Base-by-base conservation (phyloP, 1,140 invertebrate genomes). In the Tetragonula clypearis region DNA sequence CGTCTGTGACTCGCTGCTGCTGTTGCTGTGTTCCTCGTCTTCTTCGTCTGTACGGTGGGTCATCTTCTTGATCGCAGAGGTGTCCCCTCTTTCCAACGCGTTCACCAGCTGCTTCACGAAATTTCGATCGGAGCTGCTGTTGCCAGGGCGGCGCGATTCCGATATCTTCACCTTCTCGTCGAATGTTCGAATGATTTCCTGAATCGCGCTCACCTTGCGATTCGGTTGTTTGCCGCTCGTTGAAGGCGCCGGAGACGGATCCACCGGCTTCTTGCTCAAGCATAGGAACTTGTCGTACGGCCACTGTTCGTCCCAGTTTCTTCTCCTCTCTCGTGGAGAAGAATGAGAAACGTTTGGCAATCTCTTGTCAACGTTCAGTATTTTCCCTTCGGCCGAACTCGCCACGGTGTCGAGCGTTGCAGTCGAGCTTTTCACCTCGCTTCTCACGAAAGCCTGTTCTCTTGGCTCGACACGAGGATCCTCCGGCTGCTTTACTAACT, bases 101-200 rank as follows among this genome's bases (percentile, higher is more conserved):
- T 26, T 23, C 14, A 91, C 90, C 35, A 90, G 21, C 9, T 84
- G 85, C 23, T 58, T 91, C 15, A 91, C 88, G 15, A 87, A 87
- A 21, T 79, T 80, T 17, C 41, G 14, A 0, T 58, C 49, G 0
- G 1, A 0, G 0, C 9, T 21, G 0, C 9, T 21, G 12, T 82
- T 3, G 62, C 66, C 21, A 30, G 30, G 1, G 30, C 55, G 49
- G 0, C 21, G 17, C 1, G 21, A 12, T 0, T 26, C 0, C 3
- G 76, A 41, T 14, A 66, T n/a, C 15, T 23, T 83, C 15, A 15
- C 41, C 30, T 55, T 71, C 26, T 80, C 78, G 6, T 55, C 23
- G 30, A 71, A 26, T 1, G 8, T 30, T 3, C 80, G 75, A n/a
- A 90, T 86, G 4, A 90, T 87, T 0, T 76, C 79, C 2, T 30